Conservation (phyloP, 1,140 invertebrate genomes). For the Zaprionus ghesquierei region DNA sequence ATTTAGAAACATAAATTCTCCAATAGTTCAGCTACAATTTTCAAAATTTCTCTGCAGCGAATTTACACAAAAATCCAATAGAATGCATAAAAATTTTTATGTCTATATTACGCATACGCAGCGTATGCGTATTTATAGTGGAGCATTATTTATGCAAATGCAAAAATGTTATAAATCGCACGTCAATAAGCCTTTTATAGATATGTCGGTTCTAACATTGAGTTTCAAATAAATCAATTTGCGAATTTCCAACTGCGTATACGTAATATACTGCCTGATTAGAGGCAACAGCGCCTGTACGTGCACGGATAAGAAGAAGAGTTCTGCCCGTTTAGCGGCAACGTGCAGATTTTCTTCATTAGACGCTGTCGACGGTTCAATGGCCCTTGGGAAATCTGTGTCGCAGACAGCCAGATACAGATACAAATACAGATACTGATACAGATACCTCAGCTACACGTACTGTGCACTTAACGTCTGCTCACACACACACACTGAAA, state of each 20-base stretch:
- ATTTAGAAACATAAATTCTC: not conserved
- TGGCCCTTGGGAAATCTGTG: constrained; percentile 27
- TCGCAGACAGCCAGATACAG: not conserved
- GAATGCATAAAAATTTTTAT: too few species aligned
- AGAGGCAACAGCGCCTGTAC: not conserved
- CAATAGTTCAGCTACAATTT: not conserved
- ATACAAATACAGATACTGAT: not conserved
- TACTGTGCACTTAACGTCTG: not conserved
- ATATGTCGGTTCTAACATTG: constrained; percentile 31
- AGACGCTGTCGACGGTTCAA: constrained; percentile 29
- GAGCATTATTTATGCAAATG: constrained; percentile 59
- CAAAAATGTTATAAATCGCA: constrained; percentile 54
- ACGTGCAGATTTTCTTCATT: constrained; percentile 34
- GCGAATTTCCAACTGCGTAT: constrained; percentile 58
- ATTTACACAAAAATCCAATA: not conserved
- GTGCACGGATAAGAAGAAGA: not conserved
- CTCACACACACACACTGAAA: not conserved
- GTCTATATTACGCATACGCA: constrained; percentile 24
- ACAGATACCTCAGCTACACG: not conserved
- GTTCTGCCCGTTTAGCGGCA: not conserved
- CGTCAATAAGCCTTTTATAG: constrained; percentile 45
- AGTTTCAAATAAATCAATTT: constrained; percentile 65
- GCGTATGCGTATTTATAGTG: constrained; percentile 11
- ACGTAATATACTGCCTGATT: constrained; percentile 61
- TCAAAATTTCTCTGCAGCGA: not conserved